Evolutionary conservation across 30 jellyfish, hydroid and myxozoan species (phyloP).

Genomic region (Pseudorhiza aurosa): DNA sequence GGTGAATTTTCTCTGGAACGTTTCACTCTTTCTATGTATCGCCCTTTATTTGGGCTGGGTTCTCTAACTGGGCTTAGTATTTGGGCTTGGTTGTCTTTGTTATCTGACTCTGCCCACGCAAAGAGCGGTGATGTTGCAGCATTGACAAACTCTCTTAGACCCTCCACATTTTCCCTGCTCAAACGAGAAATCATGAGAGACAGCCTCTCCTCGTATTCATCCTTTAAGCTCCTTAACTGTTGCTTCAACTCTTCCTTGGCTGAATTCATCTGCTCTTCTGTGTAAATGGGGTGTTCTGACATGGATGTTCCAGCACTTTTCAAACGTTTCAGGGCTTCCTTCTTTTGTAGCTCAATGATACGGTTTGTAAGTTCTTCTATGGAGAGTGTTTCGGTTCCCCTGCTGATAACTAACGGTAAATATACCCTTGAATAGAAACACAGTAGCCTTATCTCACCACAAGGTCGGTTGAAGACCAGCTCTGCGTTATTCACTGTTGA

Average conservation of each 20-base stretch:
- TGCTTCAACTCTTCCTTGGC: conserved; percentile 50
- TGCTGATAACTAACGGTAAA: conserved; percentile 19
- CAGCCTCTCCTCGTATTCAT: conserved; percentile 65
- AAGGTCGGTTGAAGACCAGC: conserved; percentile 57
- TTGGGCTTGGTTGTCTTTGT: background rate
- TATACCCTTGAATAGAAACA: conserved; percentile 40
- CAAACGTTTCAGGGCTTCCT: conserved; percentile 37
- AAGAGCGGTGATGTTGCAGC: conserved; percentile 79
- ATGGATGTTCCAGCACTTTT: conserved; percentile 80
- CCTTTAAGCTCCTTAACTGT: conserved; percentile 34
- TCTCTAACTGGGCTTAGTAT: background rate
- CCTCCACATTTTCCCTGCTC: conserved; percentile 29
- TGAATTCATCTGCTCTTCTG: conserved; percentile 65
- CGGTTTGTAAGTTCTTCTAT: conserved; percentile 63
- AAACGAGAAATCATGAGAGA: conserved; percentile 35
- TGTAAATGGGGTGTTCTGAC: conserved; percentile 72
- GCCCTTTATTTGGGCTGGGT: background rate
- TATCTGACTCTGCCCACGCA: conserved; percentile 48
- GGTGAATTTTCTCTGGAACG: conserved; percentile 16
- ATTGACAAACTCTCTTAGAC: conserved; percentile 48
- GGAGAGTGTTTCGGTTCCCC: conserved; percentile 69
- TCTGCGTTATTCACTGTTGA: conserved; percentile 49
- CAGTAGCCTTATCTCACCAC: conserved; percentile 52
- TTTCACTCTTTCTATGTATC: conserved; percentile 1
- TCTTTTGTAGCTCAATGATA: conserved; percentile 41